These are phyloP conservation scores for Pseudois nayaur DNA, from an alignment of 2,113 vertebrate genomes.

Conservation along the genomic window DNA sequence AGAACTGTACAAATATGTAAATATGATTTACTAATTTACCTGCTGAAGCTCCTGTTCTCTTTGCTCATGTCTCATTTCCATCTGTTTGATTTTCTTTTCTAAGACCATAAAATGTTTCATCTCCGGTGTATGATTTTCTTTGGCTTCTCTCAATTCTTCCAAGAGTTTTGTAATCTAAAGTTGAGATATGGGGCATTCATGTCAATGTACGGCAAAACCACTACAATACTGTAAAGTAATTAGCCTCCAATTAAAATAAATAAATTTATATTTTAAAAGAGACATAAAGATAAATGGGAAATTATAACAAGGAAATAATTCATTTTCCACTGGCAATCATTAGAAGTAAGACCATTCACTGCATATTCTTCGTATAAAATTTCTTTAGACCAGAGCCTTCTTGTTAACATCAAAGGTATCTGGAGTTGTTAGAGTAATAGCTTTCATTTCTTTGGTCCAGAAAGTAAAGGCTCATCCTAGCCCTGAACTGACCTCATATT, in stretches of 20 bases:
- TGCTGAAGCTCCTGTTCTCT: constrained; percentile 90
- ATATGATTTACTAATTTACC: constrained; percentile 70
- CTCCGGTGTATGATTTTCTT: constrained; percentile 89
- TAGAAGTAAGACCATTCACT: not conserved
- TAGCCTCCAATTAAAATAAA: no score
- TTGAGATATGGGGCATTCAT: not conserved
- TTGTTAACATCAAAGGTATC: not conserved
- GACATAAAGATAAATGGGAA: constrained; percentile 35
- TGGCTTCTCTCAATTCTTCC: constrained; percentile 90
- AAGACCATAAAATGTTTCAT: constrained; percentile 89
- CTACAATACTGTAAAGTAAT: no score
- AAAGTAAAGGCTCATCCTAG: not conserved
- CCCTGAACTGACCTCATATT: not conserved
- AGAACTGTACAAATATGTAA: not conserved
- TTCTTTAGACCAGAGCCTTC: not conserved
- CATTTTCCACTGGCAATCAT: constrained; percentile 9
- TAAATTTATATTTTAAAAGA: not conserved
- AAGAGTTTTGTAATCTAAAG: constrained; percentile 88
- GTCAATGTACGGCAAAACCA: no score
- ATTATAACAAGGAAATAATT: not conserved
- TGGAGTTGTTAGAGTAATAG: not conserved
- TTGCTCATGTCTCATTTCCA: constrained; percentile 89
- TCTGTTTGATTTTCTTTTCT: constrained; percentile 89
- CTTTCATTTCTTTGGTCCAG: not conserved
- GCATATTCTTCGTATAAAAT: not conserved